These are phyloP conservation scores for Sinosuthora webbiana DNA, from an alignment of 2,113 vertebrate genomes.

Conservation along the genomic window DNA sequence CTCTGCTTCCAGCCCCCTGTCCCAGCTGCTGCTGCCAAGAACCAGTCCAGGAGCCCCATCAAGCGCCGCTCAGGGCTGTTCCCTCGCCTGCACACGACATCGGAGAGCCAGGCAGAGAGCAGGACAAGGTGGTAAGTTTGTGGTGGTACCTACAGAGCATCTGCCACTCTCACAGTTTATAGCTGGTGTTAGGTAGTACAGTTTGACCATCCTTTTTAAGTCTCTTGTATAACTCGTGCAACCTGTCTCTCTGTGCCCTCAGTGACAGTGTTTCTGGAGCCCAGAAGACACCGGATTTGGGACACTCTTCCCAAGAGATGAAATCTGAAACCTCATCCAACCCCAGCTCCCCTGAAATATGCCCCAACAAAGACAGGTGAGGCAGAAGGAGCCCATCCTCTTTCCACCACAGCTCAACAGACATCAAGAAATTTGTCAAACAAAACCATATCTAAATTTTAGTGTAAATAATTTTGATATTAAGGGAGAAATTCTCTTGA, in stretches of 20 bases:
- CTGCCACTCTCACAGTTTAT: neutral
- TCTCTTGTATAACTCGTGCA: neutral
- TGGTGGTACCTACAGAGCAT: neutral
- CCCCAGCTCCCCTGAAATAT: conserved; percentile 93
- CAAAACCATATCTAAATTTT: neutral
- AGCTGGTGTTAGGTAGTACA: neutral
- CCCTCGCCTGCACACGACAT: conserved; percentile 86
- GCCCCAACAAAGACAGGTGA: conserved; percentile 89
- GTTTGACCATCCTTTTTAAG: neutral
- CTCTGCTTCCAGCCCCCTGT: conserved; percentile 81
- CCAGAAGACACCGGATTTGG: conserved; percentile 83
- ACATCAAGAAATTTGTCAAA: neutral
- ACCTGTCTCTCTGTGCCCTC: neutral
- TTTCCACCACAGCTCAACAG: neutral
- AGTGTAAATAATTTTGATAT: neutral
- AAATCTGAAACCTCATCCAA: conserved; percentile 88
- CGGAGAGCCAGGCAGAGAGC: conserved; percentile 84
- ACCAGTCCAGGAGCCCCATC: conserved; percentile 90
- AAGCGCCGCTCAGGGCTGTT: conserved; percentile 91
- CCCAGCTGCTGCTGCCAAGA: conserved; percentile 69
- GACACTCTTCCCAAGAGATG: conserved; percentile 84
- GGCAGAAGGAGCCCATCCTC: neutral
- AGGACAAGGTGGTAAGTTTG: conserved; percentile 79
- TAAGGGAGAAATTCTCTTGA: neutral
- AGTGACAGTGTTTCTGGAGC: conserved; percentile 82